These are phyloP conservation scores for Liposcelis brunnea DNA, from an alignment of 2,888 invertebrate species.

Conservation along the genomic window DNA sequence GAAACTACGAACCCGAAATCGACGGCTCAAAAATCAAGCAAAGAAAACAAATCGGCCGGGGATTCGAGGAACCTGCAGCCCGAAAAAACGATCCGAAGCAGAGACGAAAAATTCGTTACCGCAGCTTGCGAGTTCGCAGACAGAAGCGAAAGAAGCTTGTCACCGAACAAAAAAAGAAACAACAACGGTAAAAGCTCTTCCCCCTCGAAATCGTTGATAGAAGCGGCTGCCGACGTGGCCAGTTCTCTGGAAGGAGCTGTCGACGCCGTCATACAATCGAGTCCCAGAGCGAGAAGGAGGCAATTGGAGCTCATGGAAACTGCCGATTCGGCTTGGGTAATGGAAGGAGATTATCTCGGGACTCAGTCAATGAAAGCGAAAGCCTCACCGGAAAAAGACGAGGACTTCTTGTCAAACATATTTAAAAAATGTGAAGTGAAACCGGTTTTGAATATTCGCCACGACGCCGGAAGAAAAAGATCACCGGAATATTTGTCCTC, in stretches of 20 bases:
- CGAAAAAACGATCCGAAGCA: background rate
- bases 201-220: conserved; percentile 35
- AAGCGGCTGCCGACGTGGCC: conserved; percentile 47
- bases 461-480: background rate
- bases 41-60: background rate
- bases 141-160: background rate
- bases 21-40: background rate
- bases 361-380: background rate
- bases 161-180: no score
- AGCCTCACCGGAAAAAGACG: conserved; percentile 2
- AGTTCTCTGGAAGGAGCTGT: conserved; percentile 49
- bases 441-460: no score
- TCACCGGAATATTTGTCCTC: background rate
- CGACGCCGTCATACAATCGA: conserved; percentile 45
- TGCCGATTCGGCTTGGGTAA: background rate
- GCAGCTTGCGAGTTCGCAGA: background rate
- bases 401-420: background rate
- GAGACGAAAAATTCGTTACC: conserved; percentile 7
- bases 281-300: conserved; percentile 35
- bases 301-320: conserved; percentile 21
- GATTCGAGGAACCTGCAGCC: no score
- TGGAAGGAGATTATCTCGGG: conserved; percentile 1
- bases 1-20: conserved; percentile 1
- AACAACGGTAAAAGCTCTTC: conserved; percentile 16
- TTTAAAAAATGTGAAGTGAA: conserved; percentile 4